Evolutionary conservation across 2,888 invertebrate genomes (phyloP), one percentile per base, ranked within the genome.

Genomic region (Terebella lapidaria): DNA sequence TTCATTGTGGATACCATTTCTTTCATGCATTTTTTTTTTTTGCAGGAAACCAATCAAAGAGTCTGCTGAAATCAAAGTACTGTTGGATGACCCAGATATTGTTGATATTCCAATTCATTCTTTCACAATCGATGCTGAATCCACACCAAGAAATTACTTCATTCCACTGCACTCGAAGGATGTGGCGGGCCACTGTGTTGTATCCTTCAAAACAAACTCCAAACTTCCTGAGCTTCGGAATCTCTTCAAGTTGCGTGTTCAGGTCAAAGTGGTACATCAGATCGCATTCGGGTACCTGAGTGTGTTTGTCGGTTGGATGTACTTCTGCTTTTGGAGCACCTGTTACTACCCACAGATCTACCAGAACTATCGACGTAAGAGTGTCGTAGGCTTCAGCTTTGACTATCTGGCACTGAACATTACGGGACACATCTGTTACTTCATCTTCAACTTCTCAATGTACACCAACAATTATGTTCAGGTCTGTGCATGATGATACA

Each of bases 341-440:
- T 24, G 28, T 4, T 65, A 65, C 51, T 65, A 65, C 56, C 63
- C 65, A n/a, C 65, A 65, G 56, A 56, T 65, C 27, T 64, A 64
- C 52, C 22, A 61, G 57, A 65, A 65, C 56, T 65, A 47, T 47
- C 24, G 27, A 20, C 28, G 64, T 10, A 35, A 26, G 10, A 66
- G 65, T 54, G 65, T 65, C 3, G 59, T 65, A n/a, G 65, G 65
- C 3, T 49, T 65, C 35, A 65, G 64, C 35, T 64, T 65, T 52
- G 65, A 65, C 57, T 65, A 65, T 42, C 30, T 65, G 26, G 28
- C 55, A 0, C 54, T 65, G 26, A 65, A 65, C 52, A 24, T 65
- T 10, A 64, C 63, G 25, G 65, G 64, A 15, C 65, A 65, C 53
- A 29, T 64, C 26, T 65, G 61, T 56, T 65, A 65, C 56, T 57